phyloP scores from a whole-genome alignment of 1,140 invertebrate genomes.

The Phocides pigmalion region DNA sequence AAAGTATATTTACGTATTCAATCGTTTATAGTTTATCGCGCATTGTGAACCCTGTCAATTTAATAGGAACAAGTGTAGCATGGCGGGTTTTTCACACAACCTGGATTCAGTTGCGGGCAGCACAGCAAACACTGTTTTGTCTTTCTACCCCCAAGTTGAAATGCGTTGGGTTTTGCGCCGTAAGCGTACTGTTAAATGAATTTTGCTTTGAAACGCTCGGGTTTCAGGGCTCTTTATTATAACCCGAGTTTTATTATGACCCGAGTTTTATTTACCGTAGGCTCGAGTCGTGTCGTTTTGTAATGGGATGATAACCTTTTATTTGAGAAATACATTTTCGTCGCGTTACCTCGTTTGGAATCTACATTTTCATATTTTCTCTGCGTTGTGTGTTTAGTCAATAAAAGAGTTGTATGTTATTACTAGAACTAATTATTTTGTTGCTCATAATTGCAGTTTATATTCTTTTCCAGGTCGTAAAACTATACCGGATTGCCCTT shows the following conservation, averaged over 20 bases:
- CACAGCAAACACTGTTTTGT: slow-evolving; percentile 4
- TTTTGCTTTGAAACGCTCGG: slow-evolving; percentile 1
- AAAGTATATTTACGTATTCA: too few species aligned
- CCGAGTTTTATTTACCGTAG: background rate
- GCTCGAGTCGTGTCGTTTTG: background rate
- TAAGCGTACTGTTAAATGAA: background rate
- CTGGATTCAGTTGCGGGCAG: background rate
- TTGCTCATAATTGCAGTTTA: too few species aligned
- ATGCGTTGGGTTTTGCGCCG: background rate
- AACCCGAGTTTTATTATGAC: slow-evolving; percentile 4
- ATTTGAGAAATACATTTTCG: background rate
- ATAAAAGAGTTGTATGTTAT: too few species aligned
- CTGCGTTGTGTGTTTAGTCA: too few species aligned
- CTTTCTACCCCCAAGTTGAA: slow-evolving; percentile 5
- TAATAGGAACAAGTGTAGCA: background rate
- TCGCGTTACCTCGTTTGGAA: background rate
- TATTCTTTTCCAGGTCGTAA: too few species aligned
- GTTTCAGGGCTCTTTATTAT: background rate
- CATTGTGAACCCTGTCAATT: background rate
- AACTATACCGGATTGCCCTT: too few species aligned
- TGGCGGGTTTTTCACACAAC: slow-evolving; percentile 14
- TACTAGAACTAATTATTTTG: too few species aligned
- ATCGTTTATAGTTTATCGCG: background rate
- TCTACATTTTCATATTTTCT: too few species aligned
- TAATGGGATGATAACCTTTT: background rate